Evolutionary conservation across 92 coral and sea anemone genomes (phyloP), one percentile per base, ranked within the genome.

Genomic region (Meandrina meandrites): DNA sequence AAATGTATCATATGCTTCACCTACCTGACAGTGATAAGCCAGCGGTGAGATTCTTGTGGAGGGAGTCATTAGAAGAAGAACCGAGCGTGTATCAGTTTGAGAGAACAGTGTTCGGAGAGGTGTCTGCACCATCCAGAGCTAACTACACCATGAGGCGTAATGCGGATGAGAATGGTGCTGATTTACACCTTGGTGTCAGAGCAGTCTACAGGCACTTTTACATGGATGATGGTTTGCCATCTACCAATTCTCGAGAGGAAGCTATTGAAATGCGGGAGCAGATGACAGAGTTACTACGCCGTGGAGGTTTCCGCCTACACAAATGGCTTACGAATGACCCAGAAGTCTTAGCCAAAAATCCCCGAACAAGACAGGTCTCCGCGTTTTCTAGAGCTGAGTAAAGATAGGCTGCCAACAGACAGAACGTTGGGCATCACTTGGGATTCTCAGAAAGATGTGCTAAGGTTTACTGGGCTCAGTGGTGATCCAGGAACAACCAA

Each of bases 141-240:
- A 85, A 85, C 70, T 84, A 84, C 71, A 53, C 71, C 27, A 85
- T 76, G 77, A 78, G 84, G 28, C 47, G 82, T 9, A 85, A 85
- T 85, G 82, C 89, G 3, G 88, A 84, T 21, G 56, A 85, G 83
- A 77, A 77, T 40, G 66, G 89, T 42, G 78, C 0, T 57, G 78
- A 86, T 51, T 82, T 86, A 13, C 89, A 60, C 40, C 78, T 78
- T 5, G 76, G 89, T 30, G 78, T 86, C 45, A 78, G 30, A 76
- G 89, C 89, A 8, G 84, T 86, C 47, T 30, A 86, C 74, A 78
- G 60, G 76, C 89, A 86, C 50, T 73, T 79, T 57, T 85, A 85
- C 79, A 57, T 85, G 79, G 74, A 85, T 76, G 84, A 54, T 75
- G 88, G 83, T 48, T 47, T 85, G 58, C 88, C 88, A 85, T 85